Conservation (phyloP, 2,113 vertebrate species). For the Gobius niger region DNA sequence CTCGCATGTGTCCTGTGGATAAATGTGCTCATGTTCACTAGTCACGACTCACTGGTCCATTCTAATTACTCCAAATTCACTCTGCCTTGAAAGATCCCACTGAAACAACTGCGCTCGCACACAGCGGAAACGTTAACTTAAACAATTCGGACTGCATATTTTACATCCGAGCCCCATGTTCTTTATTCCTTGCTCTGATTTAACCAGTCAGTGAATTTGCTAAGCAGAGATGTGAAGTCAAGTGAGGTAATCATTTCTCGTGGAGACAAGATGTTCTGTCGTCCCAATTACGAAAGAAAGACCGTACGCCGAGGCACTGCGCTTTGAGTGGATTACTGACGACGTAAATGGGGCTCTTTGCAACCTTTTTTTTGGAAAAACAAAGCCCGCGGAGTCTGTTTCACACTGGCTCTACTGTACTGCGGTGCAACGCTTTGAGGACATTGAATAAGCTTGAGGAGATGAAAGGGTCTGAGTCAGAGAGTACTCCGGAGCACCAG, state of each 20-base stretch:
- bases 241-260: constrained; percentile 7
- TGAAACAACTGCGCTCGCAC: neutral
- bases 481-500: neutral
- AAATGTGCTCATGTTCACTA: constrained; percentile 44
- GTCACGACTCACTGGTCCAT: constrained; percentile 32
- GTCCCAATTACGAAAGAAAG: neutral
- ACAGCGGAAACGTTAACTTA: constrained; percentile 2
- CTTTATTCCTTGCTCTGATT: constrained; percentile 5
- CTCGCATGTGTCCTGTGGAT: constrained; percentile 43
- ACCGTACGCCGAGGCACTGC: neutral
- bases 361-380: neutral
- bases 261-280: constrained; percentile 7
- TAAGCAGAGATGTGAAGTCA: constrained; percentile 3
- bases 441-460: constrained; percentile 7
- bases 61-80: constrained; percentile 38
- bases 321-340: neutral
- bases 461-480: neutral
- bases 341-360: neutral
- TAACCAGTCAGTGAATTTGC: constrained; percentile 7
- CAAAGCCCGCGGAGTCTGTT: neutral
- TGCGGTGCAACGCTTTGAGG: neutral
- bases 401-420: neutral
- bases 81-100: neutral
- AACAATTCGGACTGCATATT: constrained; percentile 15
- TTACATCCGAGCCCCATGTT: neutral